Conservation (phyloP, 2,797 vertebrate genomes). For the Pantherophis alleghaniensis region DNA sequence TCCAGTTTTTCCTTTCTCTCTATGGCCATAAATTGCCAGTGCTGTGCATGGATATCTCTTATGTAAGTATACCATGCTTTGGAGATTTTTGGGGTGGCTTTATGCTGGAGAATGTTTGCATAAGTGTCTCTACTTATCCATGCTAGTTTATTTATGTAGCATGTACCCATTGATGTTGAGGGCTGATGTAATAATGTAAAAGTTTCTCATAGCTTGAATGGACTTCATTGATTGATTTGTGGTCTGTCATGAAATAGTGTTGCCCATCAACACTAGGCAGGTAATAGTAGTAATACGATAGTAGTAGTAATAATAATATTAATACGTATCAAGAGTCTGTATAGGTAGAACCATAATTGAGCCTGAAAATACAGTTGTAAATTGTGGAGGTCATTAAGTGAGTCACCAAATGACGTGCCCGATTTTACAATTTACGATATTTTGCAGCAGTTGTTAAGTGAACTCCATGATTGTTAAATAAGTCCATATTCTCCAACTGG, state of each 20-base stretch:
- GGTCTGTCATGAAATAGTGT: not conserved
- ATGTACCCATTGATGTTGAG: not conserved
- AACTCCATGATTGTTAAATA: not conserved
- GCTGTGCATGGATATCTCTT: slow-evolving; percentile 94
- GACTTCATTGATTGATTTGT: not conserved
- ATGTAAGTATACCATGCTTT: slow-evolving; percentile 79
- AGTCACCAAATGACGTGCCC: not conserved
- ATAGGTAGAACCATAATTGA: not conserved
- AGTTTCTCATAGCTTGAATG: not conserved
- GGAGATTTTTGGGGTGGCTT: not conserved
- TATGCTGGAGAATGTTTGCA: not conserved
- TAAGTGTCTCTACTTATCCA: not conserved
- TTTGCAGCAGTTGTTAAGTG: not conserved
- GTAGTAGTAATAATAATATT: not conserved
- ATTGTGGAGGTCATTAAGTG: not conserved
- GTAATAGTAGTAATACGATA: not conserved
- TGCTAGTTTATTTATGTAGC: not conserved
- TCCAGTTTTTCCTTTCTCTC: slow-evolving; percentile 94
- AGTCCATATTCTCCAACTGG: not conserved
- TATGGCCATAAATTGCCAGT: slow-evolving; percentile 98
- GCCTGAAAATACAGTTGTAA: not conserved
- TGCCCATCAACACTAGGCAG: not conserved
- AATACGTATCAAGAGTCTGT: not conserved
- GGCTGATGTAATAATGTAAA: not conserved
- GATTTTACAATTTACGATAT: not conserved